phyloP scores from a whole-genome alignment of 2,888 invertebrate genomes.

The Cepaea hortensis region DNA sequence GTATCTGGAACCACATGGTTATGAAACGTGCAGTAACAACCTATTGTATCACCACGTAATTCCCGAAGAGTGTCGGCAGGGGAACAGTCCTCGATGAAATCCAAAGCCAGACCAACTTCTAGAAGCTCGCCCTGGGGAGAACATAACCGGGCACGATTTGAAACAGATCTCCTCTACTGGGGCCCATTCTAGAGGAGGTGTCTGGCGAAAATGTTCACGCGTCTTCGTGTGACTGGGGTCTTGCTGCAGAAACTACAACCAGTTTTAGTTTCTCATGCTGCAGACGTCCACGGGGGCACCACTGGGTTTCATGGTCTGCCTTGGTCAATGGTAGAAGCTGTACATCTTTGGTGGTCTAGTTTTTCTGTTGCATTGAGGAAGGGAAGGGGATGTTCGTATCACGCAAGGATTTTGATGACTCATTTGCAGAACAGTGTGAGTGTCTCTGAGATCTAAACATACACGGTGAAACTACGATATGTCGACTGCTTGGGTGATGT shows the following conservation, averaged over 20 bases:
- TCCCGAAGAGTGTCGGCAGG: not conserved
- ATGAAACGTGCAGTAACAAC: not conserved
- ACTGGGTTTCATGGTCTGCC: conserved; percentile 13
- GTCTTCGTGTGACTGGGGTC: not conserved
- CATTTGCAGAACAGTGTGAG: not conserved
- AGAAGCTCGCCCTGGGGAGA: not conserved
- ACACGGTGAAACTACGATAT: too few relatives aligned
- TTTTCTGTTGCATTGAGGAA: not conserved
- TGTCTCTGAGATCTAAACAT: too few relatives aligned
- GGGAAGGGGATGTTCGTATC: not conserved
- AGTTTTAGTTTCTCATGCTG: conserved; percentile 1
- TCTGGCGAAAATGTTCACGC: not conserved
- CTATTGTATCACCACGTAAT: not conserved
- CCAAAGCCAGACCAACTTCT: not conserved
- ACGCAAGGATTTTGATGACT: not conserved
- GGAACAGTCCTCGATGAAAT: conserved; percentile 11
- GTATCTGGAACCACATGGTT: not conserved
- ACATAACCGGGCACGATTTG: conserved; percentile 22
- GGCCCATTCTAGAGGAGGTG: conserved; percentile 11
- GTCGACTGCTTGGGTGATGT: too few relatives aligned
- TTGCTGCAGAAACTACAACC: not conserved
- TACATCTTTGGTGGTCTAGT: conserved; percentile 14
- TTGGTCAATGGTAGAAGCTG: not conserved
- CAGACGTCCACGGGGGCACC: not conserved
- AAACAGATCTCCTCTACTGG: conserved; percentile 34